These are phyloP conservation scores for Ichneumoninae sp. DNA, from an alignment of 2,888 invertebrate species.

Conservation along the genomic window DNA sequence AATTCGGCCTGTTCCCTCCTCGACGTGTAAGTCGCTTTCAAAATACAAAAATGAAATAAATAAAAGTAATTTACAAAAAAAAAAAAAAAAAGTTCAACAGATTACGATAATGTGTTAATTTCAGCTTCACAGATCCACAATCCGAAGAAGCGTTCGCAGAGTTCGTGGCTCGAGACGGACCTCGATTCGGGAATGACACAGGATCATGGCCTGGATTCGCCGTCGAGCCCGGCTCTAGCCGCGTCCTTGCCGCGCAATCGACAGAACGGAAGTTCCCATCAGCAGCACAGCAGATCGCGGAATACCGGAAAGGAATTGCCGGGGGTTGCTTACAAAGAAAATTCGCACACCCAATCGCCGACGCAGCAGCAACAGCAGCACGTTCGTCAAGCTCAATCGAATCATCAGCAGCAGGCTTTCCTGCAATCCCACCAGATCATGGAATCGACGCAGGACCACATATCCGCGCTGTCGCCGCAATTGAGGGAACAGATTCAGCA, in stretches of 20 bases:
- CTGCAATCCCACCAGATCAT: conserved; percentile 34
- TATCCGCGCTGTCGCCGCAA: conserved; percentile 77
- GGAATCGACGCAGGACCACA: conserved; percentile 76
- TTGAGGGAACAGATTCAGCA: conserved; percentile 81
- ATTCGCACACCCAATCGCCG: conserved; percentile 77
- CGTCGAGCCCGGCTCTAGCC: conserved; percentile 76
- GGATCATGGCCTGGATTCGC: conserved; percentile 88
- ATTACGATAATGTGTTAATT: neutral
- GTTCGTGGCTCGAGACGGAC: conserved; percentile 95
- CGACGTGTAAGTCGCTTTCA: neutral
- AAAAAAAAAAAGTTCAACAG: neutral
- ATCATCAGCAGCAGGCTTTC: conserved; percentile 59
- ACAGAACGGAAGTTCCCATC: conserved; percentile 73
- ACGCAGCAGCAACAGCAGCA: conserved; percentile 73
- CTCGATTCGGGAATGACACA: conserved; percentile 92
- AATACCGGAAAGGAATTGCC: conserved; percentile 71
- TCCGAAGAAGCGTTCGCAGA: conserved; percentile 87
- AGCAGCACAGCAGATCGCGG: conserved; percentile 63
- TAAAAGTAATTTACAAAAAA: neutral
- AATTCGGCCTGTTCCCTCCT: conserved; percentile 84
- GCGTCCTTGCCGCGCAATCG: conserved; percentile 73
- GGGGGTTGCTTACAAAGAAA: conserved; percentile 59
- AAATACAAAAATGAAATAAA: neutral
- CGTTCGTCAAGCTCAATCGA: conserved; percentile 57
- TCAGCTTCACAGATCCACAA: conserved; percentile 78